Evolutionary conservation across 2,797 vertebrate genomes (phyloP).

Genomic region (Menidia menidia): DNA sequence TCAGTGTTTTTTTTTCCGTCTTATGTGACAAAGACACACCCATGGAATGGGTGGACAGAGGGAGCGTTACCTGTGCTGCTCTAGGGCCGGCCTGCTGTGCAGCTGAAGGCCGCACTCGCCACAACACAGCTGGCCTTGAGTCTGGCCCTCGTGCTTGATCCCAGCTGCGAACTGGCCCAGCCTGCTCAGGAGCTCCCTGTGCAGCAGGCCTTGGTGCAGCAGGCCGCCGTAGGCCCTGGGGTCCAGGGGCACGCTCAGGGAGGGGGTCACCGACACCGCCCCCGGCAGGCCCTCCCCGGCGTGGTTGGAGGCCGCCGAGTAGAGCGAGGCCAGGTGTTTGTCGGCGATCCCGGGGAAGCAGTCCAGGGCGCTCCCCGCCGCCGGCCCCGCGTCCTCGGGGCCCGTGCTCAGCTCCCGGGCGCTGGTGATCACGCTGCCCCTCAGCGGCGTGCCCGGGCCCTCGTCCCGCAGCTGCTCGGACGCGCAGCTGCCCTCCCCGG

Average conservation of each 20-base stretch:
- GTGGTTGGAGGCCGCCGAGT: constrained; percentile 87
- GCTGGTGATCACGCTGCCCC: constrained; percentile 96
- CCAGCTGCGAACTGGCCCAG: constrained; percentile 93
- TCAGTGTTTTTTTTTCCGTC: neutral
- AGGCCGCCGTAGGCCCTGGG: constrained; percentile 92
- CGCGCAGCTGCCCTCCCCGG: constrained; percentile 82
- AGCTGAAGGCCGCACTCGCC: constrained; percentile 93
- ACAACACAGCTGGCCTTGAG: constrained; percentile 87
- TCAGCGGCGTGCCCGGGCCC: constrained; percentile 91
- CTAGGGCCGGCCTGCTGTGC: constrained; percentile 91
- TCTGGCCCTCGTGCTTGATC: constrained; percentile 89
- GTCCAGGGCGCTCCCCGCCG: constrained; percentile 68
- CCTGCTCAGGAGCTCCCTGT: constrained; percentile 95
- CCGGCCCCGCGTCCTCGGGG: constrained; percentile 85
- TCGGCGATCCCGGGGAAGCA: constrained; percentile 77
- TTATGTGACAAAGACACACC: too few species aligned
- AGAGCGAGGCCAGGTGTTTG: constrained; percentile 88
- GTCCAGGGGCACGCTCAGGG: constrained; percentile 93
- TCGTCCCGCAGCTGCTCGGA: constrained; percentile 89
- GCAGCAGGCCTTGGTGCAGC: constrained; percentile 94
- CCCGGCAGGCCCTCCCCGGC: constrained; percentile 86
- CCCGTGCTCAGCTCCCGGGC: constrained; percentile 91
- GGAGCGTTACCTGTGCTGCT: constrained; percentile 92
- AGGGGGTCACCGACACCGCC: constrained; percentile 84
- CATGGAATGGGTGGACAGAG: neutral